phyloP scores from a whole-genome alignment of 2,888 invertebrate species.

The Mellilla xanthometata region DNA sequence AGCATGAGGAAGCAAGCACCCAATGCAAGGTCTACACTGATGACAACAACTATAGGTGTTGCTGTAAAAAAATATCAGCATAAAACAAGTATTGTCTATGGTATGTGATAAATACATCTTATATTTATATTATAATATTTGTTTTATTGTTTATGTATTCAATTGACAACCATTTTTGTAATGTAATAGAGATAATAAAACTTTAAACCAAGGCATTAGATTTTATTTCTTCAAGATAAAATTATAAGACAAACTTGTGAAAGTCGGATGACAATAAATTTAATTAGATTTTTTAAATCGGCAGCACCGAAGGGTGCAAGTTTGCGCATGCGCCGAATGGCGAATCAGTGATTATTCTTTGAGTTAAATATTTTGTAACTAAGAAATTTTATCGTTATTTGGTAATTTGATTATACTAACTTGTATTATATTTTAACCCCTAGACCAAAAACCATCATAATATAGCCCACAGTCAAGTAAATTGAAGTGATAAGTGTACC shows the following conservation, averaged over 20 bases:
- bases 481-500: slow-evolving; percentile 75
- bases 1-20: no score
- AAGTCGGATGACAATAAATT: slow-evolving; percentile 3
- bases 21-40: no score
- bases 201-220: no score
- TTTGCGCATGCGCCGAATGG: slow-evolving; percentile 83
- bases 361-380: slow-evolving; percentile 78
- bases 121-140: no score
- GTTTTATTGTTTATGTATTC: no score
- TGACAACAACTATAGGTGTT: no score
- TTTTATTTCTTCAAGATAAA: not conserved
- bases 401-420: slow-evolving; percentile 68
- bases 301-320: slow-evolving; percentile 69
- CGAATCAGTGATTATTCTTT: slow-evolving; percentile 81
- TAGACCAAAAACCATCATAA: slow-evolving; percentile 45
- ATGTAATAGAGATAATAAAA: no score
- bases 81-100: no score
- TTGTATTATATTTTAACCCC: slow-evolving; percentile 52
- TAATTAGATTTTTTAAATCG: slow-evolving; percentile 29
- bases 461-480: slow-evolving; percentile 45
- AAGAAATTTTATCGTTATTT: slow-evolving; percentile 77
- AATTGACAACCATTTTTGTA: no score
- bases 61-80: no score
- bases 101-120: no score
- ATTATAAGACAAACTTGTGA: not conserved